Evolutionary conservation across 2,797 vertebrate species (phyloP), one percentile per base, ranked within the genome.

Genomic region (Acipenser transmontanus): DNA sequence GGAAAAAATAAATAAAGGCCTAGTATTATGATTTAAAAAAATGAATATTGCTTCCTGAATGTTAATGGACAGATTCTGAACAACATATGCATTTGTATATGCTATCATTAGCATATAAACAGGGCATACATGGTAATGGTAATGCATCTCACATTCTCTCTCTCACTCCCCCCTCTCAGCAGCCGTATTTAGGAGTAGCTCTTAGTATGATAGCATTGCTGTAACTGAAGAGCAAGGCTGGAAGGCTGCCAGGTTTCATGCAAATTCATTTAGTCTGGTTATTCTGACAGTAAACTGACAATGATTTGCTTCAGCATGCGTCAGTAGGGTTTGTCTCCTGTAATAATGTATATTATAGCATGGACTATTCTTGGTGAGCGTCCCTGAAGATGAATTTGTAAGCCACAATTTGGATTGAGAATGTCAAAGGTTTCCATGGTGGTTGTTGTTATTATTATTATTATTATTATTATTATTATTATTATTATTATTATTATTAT

Each of bases 251-350:
- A 72, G 75, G 78, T 14, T 73, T 78, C 69, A 75, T 75, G 20
- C 81, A 76, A 75, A 72, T 84, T 81, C 72, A 70, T 77, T 82
- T 77, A 81, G 79, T 61, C 73, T 80, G 78, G 74, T 86, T 85
- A 72, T 81, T 82, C 80, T 81, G 83, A 84, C 81, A 81, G 78
- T 76, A 82, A 84, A 79, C 59, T 70, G 82, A 77, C 74, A 81
- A 74, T 80, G 80, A 82, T 81, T 80, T 81, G 81, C 78, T 78
- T 71, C 72, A 70, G 74, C 68, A 51, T 72, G 71, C 74, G 11
- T 85, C 81, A 76, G 79, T 84, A 79, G 79, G 71, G 71, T 85
- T 82, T 87, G 81, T 82, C 81, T 87, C 49, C 78, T 81, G 67
- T 74, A 80, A 78, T 83, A 80, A 81, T 81, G 78, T 78, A 80